A percentile compares a stretch with the other conserved stretches of the same genome.
Conservation (phyloP, 2,888 invertebrate species). For the Drosophila meridionalis region DNA sequence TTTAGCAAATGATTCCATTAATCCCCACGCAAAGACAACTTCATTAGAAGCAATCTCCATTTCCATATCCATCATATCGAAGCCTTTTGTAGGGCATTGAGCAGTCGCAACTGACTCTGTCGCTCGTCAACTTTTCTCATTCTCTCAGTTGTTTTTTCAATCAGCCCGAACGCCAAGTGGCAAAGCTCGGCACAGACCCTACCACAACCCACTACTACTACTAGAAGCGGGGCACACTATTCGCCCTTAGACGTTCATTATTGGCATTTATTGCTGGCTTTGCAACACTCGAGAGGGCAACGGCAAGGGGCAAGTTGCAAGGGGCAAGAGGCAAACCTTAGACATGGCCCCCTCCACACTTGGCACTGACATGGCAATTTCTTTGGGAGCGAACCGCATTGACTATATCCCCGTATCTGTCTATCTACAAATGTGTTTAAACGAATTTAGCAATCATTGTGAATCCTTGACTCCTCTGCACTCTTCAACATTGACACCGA, state of each 20-base stretch:
- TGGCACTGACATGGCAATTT: constrained; percentile 57
- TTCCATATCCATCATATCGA: neutral
- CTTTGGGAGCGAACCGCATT: constrained; percentile 57
- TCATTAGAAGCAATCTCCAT: neutral
- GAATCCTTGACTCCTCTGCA: constrained; percentile 94
- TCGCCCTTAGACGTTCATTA: constrained; percentile 75
- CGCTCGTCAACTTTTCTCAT: constrained; percentile 21
- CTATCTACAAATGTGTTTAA: constrained; percentile 27
- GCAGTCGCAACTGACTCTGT: neutral
- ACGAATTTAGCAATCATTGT: constrained; percentile 77
- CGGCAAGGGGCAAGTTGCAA: constrained; percentile 11
- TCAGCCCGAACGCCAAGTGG: constrained; percentile 64
- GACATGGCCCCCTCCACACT: constrained; percentile 31
- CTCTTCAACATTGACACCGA: constrained; percentile 98
- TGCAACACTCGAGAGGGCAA: constrained; percentile 73
- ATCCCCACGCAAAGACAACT: too few relatives aligned
- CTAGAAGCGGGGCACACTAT: neutral
- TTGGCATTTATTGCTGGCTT: constrained; percentile 68
- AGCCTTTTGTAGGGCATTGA: constrained; percentile 16
- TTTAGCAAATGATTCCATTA: too few relatives aligned
- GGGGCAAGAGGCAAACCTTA: constrained; percentile 21
- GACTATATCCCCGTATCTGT: constrained; percentile 40
- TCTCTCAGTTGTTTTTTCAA: constrained; percentile 63
- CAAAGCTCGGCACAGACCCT: constrained; percentile 23
- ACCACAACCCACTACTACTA: neutral